Conservation (phyloP, 2,113 vertebrate genomes). For the Daphoenositta chrysoptera region DNA sequence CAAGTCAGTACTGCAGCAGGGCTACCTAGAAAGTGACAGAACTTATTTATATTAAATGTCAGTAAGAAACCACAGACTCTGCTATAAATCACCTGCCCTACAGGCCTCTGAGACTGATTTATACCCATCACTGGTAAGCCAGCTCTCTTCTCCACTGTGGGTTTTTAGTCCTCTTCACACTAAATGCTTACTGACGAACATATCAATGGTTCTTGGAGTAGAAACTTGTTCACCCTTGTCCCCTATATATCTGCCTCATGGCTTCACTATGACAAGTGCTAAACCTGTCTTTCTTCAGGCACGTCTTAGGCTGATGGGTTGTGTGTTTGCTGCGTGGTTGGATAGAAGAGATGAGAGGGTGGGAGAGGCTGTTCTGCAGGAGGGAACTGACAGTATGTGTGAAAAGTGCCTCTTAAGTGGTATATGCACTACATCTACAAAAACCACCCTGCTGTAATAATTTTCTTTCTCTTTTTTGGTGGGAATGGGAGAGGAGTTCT, state of each 20-base stretch:
- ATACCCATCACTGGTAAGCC: neutral
- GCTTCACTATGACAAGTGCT: neutral
- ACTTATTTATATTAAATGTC: neutral
- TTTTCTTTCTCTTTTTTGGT: neutral
- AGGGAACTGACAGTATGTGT: rapidly evolving
- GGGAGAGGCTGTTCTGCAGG: neutral
- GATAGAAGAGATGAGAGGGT: neutral
- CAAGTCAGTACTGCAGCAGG: neutral
- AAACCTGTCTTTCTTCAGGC: neutral
- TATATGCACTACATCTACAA: neutral
- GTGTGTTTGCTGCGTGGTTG: neutral
- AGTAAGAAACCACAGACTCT: neutral
- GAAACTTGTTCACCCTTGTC: neutral
- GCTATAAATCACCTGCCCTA: neutral
- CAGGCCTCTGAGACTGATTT: neutral
- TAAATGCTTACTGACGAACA: neutral
- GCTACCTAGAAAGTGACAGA: neutral
- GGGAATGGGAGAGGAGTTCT: neutral
- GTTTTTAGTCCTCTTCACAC: neutral
- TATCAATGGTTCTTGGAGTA: neutral
- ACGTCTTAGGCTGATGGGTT: neutral
- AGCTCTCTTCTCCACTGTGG: neutral
- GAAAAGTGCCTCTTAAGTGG: neutral
- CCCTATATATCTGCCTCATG: neutral
- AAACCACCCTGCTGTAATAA: neutral